Conservation (phyloP, 1,140 invertebrate genomes). For the Drosophila gunungcola region DNA sequence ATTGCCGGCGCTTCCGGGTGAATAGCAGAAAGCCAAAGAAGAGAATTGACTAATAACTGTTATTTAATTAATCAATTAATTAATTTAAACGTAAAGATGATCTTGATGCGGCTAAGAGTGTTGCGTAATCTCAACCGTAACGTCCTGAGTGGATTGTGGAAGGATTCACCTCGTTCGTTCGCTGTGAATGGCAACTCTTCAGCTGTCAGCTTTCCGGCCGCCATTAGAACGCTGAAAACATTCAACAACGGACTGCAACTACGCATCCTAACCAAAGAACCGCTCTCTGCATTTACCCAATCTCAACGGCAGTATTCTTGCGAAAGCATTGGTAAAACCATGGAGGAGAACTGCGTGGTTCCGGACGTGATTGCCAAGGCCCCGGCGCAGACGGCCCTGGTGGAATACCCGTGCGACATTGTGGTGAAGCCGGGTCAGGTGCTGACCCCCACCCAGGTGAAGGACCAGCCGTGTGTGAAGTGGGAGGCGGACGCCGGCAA, state of each 20-base stretch:
- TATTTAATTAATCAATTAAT: background rate
- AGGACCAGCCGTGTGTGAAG: slow-evolving; percentile 88
- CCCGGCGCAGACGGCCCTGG: slow-evolving; percentile 36
- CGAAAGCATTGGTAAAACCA: slow-evolving; percentile 20
- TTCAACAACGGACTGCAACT: background rate
- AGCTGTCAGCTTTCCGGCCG: slow-evolving; percentile 25
- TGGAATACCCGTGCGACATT: slow-evolving; percentile 76
- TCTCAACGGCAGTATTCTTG: slow-evolving; percentile 12
- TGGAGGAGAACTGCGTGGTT: slow-evolving; percentile 75
- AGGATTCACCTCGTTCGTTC: background rate
- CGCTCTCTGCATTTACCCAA: slow-evolving; percentile 24
- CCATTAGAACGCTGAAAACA: slow-evolving; percentile 44
- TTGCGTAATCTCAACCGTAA: slow-evolving; percentile 3
- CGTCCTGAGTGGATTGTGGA: background rate
- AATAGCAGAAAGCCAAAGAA: slow-evolving; percentile 33
- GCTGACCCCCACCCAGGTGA: slow-evolving; percentile 89
- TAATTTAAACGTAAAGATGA: slow-evolving; percentile 12
- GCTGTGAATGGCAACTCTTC: slow-evolving; percentile 37
- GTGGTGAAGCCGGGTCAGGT: slow-evolving; percentile 88
- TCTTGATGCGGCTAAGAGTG: background rate
- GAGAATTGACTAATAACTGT: slow-evolving; percentile 9
- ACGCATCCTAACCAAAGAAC: slow-evolving; percentile 14
- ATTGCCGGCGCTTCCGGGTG: slow-evolving; percentile 15
- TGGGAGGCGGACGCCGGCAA: slow-evolving; percentile 87
- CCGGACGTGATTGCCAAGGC: slow-evolving; percentile 75